These are phyloP conservation scores for Oscheius sp. DNA, from an alignment of 2,888 invertebrate genomes.

Conservation along the genomic window DNA sequence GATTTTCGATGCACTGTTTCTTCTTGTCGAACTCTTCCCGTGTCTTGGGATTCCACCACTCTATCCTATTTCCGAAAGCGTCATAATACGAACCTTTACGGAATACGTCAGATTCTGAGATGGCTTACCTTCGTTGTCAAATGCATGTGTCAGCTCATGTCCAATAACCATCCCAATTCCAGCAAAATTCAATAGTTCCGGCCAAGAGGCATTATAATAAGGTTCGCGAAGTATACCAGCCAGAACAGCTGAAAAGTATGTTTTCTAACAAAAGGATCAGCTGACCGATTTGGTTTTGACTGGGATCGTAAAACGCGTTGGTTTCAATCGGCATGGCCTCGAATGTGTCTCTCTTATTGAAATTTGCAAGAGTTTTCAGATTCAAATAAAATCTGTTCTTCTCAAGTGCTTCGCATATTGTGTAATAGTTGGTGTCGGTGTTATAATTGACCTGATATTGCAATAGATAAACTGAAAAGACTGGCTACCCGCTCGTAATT, in stretches of 20 bases:
- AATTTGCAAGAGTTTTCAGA: conserved; percentile 3
- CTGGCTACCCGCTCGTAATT: conserved; percentile 7
- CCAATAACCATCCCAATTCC: conserved; percentile 38
- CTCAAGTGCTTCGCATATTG: neutral
- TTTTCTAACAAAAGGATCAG: neutral
- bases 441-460: conserved; percentile 11
- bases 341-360: conserved; percentile 28
- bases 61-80: conserved; percentile 32
- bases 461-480: neutral
- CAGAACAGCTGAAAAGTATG: conserved; percentile 34
- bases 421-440: neutral
- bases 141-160: conserved; percentile 40
- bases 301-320: conserved; percentile 40
- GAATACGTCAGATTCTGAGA: neutral
- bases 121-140: conserved; percentile 37
- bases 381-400: neutral
- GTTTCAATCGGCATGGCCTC: conserved; percentile 25
- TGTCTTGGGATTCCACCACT: conserved; percentile 36
- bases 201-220: conserved; percentile 29
- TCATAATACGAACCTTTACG: conserved; percentile 32
- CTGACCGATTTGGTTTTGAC: conserved; percentile 38
- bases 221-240: conserved; percentile 37
- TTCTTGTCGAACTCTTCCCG: conserved; percentile 15
- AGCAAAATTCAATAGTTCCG: conserved; percentile 27
- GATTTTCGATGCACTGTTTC: conserved; percentile 28